Base-by-base conservation (phyloP, 1,140 invertebrate genomes). In the Drosophila lini region DNA sequence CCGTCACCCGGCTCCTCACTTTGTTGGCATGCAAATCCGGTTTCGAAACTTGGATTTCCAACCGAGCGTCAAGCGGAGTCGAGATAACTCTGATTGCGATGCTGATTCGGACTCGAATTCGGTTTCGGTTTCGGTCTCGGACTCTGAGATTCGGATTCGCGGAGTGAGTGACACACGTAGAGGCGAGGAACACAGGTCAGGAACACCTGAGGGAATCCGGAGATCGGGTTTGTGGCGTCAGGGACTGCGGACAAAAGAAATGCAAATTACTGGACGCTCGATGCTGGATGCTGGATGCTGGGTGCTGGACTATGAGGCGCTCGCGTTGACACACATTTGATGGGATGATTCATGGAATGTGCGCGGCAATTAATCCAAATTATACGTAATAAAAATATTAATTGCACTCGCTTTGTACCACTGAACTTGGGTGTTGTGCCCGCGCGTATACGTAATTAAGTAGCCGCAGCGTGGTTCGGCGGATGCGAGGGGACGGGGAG, bases 161-260 rank as follows among this genome's bases (percentile, higher is more conserved):
- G 69, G 67, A 73, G 84, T 89, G 83, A 88, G 68, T 89, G 83
- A 88, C 83, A 84, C 84, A 80, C 52, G 83, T 19, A n/a, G 28
- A 34, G 36, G 13, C 64, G 36, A 38, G 69, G 67, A 71, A 25
- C 65, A 56, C 67, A 73, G 69, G 69, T 73, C 69, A 73, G 69
- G 69, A 59, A 71, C 68, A 71, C 67, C 64, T 69, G 65, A 41
- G 44, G 69, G 36, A 61, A 41, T 22, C 44, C 42, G 32, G 19
- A 50, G 57, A 36, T 58, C 81, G 83, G 69, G 81, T 78, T 81
- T 73, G 78, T 80, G 78, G 81, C 61, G 69, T 78, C 75, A 62
- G 75, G 42, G 36, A 59, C 16, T 55, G 25, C 34, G 55, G 55
- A 69, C 69, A 86, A 80, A 88, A 70, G 60, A 77, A 80, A 80